Conservation (phyloP, 2,113 vertebrate genomes). For the Passer domesticus region DNA sequence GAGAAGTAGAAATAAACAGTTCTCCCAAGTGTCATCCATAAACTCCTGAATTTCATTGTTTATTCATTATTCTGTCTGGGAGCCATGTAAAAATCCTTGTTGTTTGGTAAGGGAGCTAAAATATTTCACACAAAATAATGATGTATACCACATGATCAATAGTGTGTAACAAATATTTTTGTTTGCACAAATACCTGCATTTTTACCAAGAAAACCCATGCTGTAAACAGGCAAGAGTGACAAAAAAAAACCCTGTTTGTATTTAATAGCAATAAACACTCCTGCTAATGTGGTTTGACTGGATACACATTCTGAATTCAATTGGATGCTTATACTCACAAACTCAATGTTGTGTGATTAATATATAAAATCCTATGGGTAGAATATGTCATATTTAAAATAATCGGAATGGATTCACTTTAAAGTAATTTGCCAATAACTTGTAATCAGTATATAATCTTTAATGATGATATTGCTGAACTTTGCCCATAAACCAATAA, state of each 20-base stretch:
- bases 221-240: background rate
- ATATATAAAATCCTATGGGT: constrained; percentile 24
- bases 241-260: background rate
- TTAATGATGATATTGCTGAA: constrained; percentile 44
- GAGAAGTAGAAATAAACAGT: background rate
- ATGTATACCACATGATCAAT: background rate
- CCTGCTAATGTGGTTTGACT: background rate
- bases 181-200: background rate
- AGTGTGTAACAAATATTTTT: background rate
- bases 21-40: background rate
- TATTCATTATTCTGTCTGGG: background rate
- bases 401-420: constrained; percentile 21
- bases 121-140: background rate
- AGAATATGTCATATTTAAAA: constrained; percentile 31
- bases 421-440: constrained; percentile 41
- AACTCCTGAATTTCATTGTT: background rate
- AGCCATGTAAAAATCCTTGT: background rate
- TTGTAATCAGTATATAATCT: constrained; percentile 47
- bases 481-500: constrained; percentile 47
- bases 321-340: background rate
- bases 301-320: background rate
- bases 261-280: background rate
- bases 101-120: background rate
- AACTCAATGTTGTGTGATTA: constrained; percentile 6
- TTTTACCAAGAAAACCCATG: background rate